A percentile compares a stretch with the other conserved stretches of the same genome.
phyloP scores from a whole-genome alignment of 2,797 vertebrate genomes.

The Coregonus sp. region DNA sequence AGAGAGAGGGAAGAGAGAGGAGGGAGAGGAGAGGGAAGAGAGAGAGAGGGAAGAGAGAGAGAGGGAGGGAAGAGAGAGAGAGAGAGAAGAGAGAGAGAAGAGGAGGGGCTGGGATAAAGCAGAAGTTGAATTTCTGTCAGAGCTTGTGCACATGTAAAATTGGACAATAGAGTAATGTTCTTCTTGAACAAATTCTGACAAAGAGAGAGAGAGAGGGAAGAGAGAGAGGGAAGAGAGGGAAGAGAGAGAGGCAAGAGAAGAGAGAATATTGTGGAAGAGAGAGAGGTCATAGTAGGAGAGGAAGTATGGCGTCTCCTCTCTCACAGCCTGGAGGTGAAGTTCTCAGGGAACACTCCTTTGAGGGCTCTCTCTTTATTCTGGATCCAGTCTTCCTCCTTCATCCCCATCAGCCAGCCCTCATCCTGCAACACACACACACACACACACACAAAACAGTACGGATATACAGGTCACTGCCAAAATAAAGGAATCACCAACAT shows the following conservation, averaged over 20 bases:
- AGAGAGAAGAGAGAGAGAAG: background rate
- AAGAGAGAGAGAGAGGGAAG: background rate
- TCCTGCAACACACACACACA: constrained; percentile 74
- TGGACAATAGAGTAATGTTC: too few relatives aligned
- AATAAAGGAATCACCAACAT: too few relatives aligned
- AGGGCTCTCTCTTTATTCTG: constrained; percentile 84
- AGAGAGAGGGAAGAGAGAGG: background rate
- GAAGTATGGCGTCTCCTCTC: constrained; percentile 51
- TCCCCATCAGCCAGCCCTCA: constrained; percentile 96
- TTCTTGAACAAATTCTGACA: too few relatives aligned
- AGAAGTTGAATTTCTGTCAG: too few relatives aligned
- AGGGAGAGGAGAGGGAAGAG: constrained; percentile 44
- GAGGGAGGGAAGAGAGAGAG: background rate
- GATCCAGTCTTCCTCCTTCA: constrained; percentile 89
- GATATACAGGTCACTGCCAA: too few relatives aligned
- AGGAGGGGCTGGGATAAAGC: background rate
- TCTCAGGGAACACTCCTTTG: constrained; percentile 96
- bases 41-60: constrained; percentile 19
- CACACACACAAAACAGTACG: background rate
- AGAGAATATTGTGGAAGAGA: background rate
- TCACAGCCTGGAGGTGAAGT: constrained; percentile 94
- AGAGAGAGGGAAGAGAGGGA: background rate
- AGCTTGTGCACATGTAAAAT: too few relatives aligned
- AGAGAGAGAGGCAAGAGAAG: background rate
- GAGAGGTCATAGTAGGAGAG: constrained; percentile 13